These are phyloP conservation scores for Scortum barcoo DNA, from an alignment of 2,113 vertebrate species.

Conservation along the genomic window DNA sequence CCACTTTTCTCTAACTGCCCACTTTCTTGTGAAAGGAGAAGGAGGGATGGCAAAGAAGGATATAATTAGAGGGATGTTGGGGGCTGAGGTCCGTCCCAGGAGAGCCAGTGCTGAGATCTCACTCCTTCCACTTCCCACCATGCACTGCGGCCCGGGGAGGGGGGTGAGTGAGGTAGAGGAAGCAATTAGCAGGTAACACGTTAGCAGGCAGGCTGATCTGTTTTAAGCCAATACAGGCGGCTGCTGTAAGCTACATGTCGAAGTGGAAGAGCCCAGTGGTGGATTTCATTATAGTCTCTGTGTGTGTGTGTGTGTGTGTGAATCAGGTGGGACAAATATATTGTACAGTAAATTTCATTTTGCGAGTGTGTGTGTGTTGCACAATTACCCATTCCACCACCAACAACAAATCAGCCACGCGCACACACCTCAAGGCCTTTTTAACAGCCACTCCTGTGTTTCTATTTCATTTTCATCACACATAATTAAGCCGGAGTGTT, in stretches of 20 bases:
- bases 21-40: slow-evolving; percentile 25
- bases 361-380: slow-evolving; percentile 8
- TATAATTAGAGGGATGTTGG: slow-evolving; percentile 61
- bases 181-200: slow-evolving; percentile 76
- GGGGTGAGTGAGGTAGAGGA: slow-evolving; percentile 32
- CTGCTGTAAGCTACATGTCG: slow-evolving; percentile 50
- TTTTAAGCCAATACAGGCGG: slow-evolving; percentile 48
- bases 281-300: not conserved
- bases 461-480: slow-evolving; percentile 61
- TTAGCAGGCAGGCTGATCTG: slow-evolving; percentile 51
- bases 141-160: slow-evolving; percentile 41
- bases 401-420: slow-evolving; percentile 20
- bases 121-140: slow-evolving; percentile 64
- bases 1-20: slow-evolving; percentile 28
- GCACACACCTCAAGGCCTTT: slow-evolving; percentile 45
- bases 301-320: slow-evolving; percentile 11
- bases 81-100: slow-evolving; percentile 51
- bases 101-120: slow-evolving; percentile 62
- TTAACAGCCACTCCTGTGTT: slow-evolving; percentile 35
- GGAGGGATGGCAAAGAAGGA: not conserved
- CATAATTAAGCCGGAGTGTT: slow-evolving; percentile 56
- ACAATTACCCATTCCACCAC: slow-evolving; percentile 45
- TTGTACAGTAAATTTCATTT: slow-evolving; percentile 43
- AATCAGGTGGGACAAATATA: slow-evolving; percentile 45
- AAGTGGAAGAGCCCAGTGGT: slow-evolving; percentile 10